Evolutionary conservation across 1,140 invertebrate species (phyloP), one percentile per base, ranked within the genome.

Genomic region (Drosophila sulfurigaster): DNA sequence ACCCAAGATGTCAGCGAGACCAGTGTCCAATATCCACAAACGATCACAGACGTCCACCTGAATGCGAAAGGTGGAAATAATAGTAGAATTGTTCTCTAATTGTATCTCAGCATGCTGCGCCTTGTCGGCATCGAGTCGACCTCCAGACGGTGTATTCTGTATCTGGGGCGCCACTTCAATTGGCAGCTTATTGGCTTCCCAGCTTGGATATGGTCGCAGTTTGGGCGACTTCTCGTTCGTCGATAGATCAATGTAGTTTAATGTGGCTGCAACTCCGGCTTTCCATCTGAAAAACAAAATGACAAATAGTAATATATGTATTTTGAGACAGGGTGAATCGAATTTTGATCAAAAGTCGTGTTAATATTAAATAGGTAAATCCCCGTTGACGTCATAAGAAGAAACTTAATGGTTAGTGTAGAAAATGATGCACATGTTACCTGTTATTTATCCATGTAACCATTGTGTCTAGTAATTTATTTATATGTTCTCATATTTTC

Each of bases 1-100:
- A 38, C 94, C 96, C 46, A 95, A 92, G 89, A 96, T 95, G 91
- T 96, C 95, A 66, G 95, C 94, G 28, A 96, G 83, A n/a, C 96
- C 96, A 8, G 95, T 95, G 88, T 97, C 96, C 82, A 96, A 93
- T 28, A 95, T 95, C 96, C 96, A 97, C 7, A 97, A 93, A 52
- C 96, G 94, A 89, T 96, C 95, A 75, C 96, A 96, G 1, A 93
- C 93, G 90, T 97, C 96, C 11, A 95, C 94, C 72, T 91, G 94
- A 7, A 95, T 91, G 65, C 95, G 94, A 81, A 96, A 95, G 1
- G 95, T 95, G n/a, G 94, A 96, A 45, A 96, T 93, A 10, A 96
- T 94, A 1, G 94, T 94, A 2, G 92, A 93, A 78, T 95, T 94
- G 45, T 94, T 93, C 49, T 76, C 80, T 7, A 94, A 59, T 28